These are phyloP conservation scores for Xanthia togata DNA, from an alignment of 2,888 invertebrate species.

Conservation along the genomic window DNA sequence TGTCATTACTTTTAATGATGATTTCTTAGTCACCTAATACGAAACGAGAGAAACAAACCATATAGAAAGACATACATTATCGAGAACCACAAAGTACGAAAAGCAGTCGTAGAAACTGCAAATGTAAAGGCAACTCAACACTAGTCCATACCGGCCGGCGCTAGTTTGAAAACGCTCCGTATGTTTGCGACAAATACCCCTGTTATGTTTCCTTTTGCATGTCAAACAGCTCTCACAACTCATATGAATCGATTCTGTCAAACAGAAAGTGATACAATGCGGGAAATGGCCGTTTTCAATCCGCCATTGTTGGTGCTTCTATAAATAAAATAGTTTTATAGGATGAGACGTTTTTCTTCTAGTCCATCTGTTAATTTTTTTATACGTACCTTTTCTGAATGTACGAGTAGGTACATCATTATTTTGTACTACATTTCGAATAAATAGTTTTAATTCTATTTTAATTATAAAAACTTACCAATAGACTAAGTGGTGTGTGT, in stretches of 20 bases:
- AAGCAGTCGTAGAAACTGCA: neutral
- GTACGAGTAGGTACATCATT: too few species aligned
- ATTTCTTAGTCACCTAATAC: neutral
- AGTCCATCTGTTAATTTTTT: neutral
- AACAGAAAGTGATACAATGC: constrained; percentile 81
- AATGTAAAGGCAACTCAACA: constrained; percentile 46
- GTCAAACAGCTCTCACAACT: constrained; percentile 84
- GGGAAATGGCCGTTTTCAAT: constrained; percentile 77
- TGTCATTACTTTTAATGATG: too few species aligned
- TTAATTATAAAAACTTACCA: neutral
- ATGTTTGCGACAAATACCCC: constrained; percentile 80
- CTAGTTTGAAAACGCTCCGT: constrained; percentile 67
- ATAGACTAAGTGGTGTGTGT: too few species aligned
- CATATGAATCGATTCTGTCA: constrained; percentile 83
- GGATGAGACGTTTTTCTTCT: neutral
- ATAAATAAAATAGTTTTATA: constrained; percentile 38
- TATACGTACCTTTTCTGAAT: neutral
- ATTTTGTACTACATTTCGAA: neutral
- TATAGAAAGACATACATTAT: neutral
- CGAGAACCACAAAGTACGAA: neutral
- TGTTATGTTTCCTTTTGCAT: constrained; percentile 85
- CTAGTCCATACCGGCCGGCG: constrained; percentile 39
- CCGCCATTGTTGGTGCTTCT: constrained; percentile 71
- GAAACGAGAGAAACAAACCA: neutral
- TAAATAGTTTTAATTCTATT: neutral